Evolutionary conservation across 2,888 invertebrate species (phyloP), one percentile per base, ranked within the genome.

Genomic region (Suillia variegata): DNA sequence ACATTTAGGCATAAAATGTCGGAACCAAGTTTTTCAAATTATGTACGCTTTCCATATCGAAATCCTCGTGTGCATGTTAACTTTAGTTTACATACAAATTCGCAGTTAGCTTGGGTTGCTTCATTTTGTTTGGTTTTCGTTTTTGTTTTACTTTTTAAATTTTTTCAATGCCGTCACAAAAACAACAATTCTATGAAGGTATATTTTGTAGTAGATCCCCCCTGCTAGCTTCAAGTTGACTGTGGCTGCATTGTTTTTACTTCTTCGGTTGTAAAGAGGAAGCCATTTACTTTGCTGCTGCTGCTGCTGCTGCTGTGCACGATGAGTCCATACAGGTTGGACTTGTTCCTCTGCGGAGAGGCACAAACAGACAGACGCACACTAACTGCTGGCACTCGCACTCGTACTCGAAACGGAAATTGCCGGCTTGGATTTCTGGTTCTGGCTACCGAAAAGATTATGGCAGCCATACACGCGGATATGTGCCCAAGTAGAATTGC

Each of bases 41-140:
- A n/a, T n/a, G n/a, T n/a, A n/a, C n/a, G n/a, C n/a, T n/a, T n/a
- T n/a, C n/a, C n/a, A n/a, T n/a, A n/a, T n/a, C n/a, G n/a, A n/a
- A n/a, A n/a, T n/a, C n/a, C n/a, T n/a, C n/a, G n/a, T n/a, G n/a
- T n/a, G 62, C 59, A 59, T 56, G 51, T 51, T 31, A 59, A 60
- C 63, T 66, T 64, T 68, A 56, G 62, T 62, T 64, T 38, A 24
- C 33, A 49, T 55, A 31, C 65, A 56, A 55, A 62, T 47, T 53
- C 62, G 33, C 38, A 50, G 47, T 50, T 38, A 38, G 18, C n/a
- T 38, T 20, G 22, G 21, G 38, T 20, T 31, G 42, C n/a, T 22
- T 31, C 31, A 31, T 8, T 60, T 57, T 51, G 54, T 63, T 59
- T 26, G 21, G 17, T 17, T 38, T 13, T 13, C 54, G 18, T 3